Percentiles rank a stretch among this genome's conserved stretches.
Evolutionary conservation across 2,797 vertebrate species (phyloP).

Genomic region (Melanotaenia nigrans): DNA sequence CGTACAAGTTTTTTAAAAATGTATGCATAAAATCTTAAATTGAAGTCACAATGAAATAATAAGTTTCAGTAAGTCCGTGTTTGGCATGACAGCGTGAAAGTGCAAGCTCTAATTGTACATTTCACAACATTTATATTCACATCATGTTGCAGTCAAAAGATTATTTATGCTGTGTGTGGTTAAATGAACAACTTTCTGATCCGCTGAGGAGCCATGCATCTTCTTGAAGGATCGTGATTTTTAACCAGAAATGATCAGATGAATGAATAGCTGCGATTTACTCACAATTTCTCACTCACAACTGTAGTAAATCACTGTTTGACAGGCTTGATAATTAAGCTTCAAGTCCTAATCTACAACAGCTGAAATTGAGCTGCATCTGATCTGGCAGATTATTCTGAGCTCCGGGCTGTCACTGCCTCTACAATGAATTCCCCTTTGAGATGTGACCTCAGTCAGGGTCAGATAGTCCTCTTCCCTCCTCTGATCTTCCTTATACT

Average conservation of each 20-base stretch:
- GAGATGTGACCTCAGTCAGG: slow-evolving; percentile 60
- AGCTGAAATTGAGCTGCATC: slow-evolving; percentile 51
- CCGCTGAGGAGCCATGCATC: slow-evolving; percentile 42
- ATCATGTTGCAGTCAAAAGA: background rate
- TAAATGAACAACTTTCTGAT: slow-evolving; percentile 48
- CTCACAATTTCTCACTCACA: slow-evolving; percentile 61
- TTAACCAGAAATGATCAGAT: slow-evolving; percentile 61
- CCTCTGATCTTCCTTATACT: slow-evolving; percentile 62
- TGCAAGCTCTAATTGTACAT: too few species aligned
- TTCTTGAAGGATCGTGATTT: slow-evolving; percentile 54
- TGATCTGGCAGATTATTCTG: slow-evolving; percentile 67
- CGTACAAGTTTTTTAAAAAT: too few species aligned
- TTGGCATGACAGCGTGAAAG: too few species aligned
- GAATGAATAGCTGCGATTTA: slow-evolving; percentile 71
- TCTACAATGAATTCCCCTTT: slow-evolving; percentile 41
- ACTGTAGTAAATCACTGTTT: slow-evolving; percentile 68
- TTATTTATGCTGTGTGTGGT: slow-evolving; percentile 10
- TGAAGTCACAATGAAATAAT: too few species aligned
- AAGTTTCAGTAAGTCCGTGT: too few species aligned
- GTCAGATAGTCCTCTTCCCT: slow-evolving; percentile 51
- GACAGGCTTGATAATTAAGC: slow-evolving; percentile 66
- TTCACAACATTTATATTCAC: too few species aligned
- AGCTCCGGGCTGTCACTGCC: slow-evolving; percentile 51
- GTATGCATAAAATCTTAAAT: too few species aligned
- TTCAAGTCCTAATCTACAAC: slow-evolving; percentile 50